phyloP scores from a whole-genome alignment of 2,113 vertebrate genomes.

The western clawed frog (Xenopus tropicalis) region UCB_Xtro_10.0 CM004445.2:111260501-111261000 shows the following conservation, averaged over 20 bases:
- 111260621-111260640: not conserved
- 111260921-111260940: no score
- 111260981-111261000: no score
- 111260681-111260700: slow-evolving; percentile 40
- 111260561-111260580: no score
- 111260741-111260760: slow-evolving; percentile 30
- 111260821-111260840: slow-evolving; percentile 1
- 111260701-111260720: slow-evolving; percentile 36
- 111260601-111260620: not conserved
- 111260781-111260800: slow-evolving; percentile 22
- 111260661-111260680: slow-evolving; percentile 11
- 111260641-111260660: slow-evolving; percentile 17
- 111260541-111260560: no score
- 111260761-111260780: slow-evolving; percentile 26
- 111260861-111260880: not conserved
- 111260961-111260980: no score
- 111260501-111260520: no score
- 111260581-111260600: slow-evolving; percentile 8
- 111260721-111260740: slow-evolving; percentile 32
- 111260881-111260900: no score
- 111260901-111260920: no score
- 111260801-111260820: slow-evolving; percentile 8
- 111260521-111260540: no score
- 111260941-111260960: no score
- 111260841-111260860: not conserved